These are phyloP conservation scores for Agapetus fuscipes DNA, from an alignment of 2,888 invertebrate species.

Conservation along the genomic window DNA sequence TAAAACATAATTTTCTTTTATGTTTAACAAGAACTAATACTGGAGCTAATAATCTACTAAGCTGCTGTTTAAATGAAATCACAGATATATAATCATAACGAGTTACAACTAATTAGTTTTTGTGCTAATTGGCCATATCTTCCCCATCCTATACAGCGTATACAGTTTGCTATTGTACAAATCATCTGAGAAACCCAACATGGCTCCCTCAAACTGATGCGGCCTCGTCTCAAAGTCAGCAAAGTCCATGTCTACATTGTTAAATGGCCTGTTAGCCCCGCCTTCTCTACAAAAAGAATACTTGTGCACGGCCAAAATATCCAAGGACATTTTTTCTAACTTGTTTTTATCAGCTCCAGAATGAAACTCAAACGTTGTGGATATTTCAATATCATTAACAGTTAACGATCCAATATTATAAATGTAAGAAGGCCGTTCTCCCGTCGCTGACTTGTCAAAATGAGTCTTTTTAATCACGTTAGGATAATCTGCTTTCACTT, in stretches of 20 bases:
- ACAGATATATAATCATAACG: no score
- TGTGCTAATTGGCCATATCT: slow-evolving; percentile 35
- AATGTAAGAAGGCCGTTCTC: slow-evolving; percentile 21
- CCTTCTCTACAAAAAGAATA: slow-evolving; percentile 39
- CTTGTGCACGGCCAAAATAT: slow-evolving; percentile 36
- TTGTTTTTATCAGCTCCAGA: slow-evolving; percentile 14
- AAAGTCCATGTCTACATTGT: slow-evolving; percentile 19
- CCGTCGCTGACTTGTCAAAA: slow-evolving; percentile 30
- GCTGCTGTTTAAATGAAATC: no score
- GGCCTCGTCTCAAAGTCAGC: slow-evolving; percentile 24
- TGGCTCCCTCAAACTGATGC: slow-evolving; percentile 43
- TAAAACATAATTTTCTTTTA: no score
- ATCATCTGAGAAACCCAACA: slow-evolving; percentile 40
- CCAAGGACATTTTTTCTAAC: slow-evolving; percentile 30
- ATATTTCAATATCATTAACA: slow-evolving; percentile 33
- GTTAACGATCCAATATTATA: slow-evolving; percentile 32
- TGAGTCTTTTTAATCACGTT: slow-evolving; percentile 41
- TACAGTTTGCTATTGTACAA: slow-evolving; percentile 41
- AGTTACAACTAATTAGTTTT: no score
- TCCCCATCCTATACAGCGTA: slow-evolving; percentile 37
- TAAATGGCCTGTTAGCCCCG: slow-evolving; percentile 22
- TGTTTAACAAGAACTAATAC: no score
- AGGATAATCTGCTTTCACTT: slow-evolving; percentile 35
- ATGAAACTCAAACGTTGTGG: slow-evolving; percentile 12
- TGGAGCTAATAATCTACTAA: no score